These are phyloP conservation scores for Hyposoter didymator DNA, from an alignment of 2,888 invertebrate genomes.

Conservation along the genomic window DNA sequence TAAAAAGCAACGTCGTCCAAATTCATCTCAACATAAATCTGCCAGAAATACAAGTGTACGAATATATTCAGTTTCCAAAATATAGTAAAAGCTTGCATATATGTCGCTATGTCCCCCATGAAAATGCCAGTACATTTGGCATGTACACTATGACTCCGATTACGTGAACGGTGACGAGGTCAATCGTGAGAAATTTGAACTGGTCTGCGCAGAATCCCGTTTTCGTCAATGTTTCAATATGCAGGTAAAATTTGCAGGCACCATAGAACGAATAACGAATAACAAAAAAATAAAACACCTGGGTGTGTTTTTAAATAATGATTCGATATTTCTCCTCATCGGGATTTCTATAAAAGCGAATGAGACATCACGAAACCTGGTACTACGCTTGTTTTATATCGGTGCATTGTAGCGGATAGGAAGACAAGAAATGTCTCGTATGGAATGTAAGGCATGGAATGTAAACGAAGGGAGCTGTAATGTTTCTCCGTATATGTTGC, in stretches of 20 bases:
- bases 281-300: too few species aligned
- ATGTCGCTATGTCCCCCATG: not conserved
- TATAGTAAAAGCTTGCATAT: not conserved
- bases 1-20: not conserved
- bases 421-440: constrained; percentile 41
- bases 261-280: not conserved
- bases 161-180: not conserved
- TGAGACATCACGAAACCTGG: not conserved
- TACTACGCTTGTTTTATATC: not conserved
- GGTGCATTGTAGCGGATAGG: not conserved
- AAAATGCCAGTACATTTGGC: not conserved
- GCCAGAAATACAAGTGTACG: constrained; percentile 2
- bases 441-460: constrained; percentile 39
- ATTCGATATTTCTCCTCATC: not conserved
- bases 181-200: not conserved
- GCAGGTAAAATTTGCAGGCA: too few species aligned
- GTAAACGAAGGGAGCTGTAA: constrained; percentile 42
- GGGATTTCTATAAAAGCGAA: not conserved
- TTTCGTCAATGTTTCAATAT: not conserved
- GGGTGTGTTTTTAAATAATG: not conserved
- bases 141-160: not conserved
- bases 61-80: not conserved
- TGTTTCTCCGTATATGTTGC: constrained; percentile 41
- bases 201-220: not conserved
- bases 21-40: not conserved